A percentile compares a stretch with the other conserved stretches of the same genome.
phyloP scores from a whole-genome alignment of 1,140 invertebrate genomes.

The Plodia interpunctella region DNA sequence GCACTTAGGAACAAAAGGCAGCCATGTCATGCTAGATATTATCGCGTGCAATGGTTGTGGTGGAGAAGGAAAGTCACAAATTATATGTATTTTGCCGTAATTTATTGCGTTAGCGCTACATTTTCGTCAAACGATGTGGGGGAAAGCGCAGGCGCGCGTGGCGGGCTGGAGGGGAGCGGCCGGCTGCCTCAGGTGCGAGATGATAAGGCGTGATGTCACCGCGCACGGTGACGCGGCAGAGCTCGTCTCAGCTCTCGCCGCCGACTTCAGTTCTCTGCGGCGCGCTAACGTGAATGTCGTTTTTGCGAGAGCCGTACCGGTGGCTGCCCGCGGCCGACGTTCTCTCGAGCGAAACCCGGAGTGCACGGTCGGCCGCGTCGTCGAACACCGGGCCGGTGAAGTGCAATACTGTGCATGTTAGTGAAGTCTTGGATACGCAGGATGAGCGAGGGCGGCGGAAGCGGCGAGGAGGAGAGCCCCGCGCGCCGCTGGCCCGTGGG shows the following conservation, averaged over 20 bases:
- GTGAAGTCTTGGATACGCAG: conserved; percentile 24
- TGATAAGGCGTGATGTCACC: conserved; percentile 44
- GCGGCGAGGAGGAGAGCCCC: conserved; percentile 15
- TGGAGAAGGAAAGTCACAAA: too few relatives aligned
- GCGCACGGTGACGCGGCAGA: conserved; percentile 27
- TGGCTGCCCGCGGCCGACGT: conserved; percentile 12
- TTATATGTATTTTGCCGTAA: too few relatives aligned
- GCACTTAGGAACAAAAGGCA: too few relatives aligned
- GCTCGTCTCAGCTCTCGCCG: conserved; percentile 18
- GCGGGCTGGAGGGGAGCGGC: conserved; percentile 22
- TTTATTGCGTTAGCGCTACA: neutral
- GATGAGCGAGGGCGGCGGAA: conserved; percentile 41
- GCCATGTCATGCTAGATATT: too few relatives aligned
- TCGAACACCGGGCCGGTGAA: conserved; percentile 7
- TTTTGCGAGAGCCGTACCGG: conserved; percentile 22
- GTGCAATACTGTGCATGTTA: conserved; percentile 27
- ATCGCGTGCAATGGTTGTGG: too few relatives aligned
- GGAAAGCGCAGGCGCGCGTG: neutral
- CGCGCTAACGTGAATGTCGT: conserved; percentile 44
- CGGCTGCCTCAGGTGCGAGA: conserved; percentile 27
- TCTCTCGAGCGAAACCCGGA: neutral
- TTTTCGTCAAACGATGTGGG: neutral
- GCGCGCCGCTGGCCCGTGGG: conserved; percentile 54
- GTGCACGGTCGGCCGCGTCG: neutral
- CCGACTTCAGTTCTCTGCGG: conserved; percentile 38